Evolutionary conservation across 2,797 vertebrate genomes (phyloP), one percentile per base, ranked within the genome.

Genomic region (Rhyacichthys aspro): DNA sequence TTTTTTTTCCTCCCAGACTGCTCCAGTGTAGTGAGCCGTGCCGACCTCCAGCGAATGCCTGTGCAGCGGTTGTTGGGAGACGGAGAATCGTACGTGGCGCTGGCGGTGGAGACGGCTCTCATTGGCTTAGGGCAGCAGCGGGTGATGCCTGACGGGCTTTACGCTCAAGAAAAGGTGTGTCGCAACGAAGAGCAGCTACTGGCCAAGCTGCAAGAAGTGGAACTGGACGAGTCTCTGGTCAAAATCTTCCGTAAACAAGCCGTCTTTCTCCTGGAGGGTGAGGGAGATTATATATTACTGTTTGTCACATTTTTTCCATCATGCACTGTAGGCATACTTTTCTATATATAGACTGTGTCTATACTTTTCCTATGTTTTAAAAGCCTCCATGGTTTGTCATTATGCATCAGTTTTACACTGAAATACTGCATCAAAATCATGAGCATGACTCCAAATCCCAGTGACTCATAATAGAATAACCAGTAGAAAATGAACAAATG

Each of bases 211-310:
- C 96, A 97, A 84, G 97, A 99, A 93, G 93, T 98, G 86, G 95
- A 97, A 79, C 90, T 98, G 90, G 96, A 97, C 73, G 96, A 98
- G 86, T 93, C 93, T 66, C 89, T 99, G 86, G 94, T 99, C 92
- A 98, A 97, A 90, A 98, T 98, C 92, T 98, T 99, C 91, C 95
- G 95, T 86, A 98, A 98, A 87, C 96, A 99, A 94, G 96, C 96
- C 65, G 95, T 97, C 92, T 96, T 98, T 94, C 93, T 99, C 58
- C 90, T 99, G 83, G 96, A 99, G 94, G 96, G 97, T 98, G 88
- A 90, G 91, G 38, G 10, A 10, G 8, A 63, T 61, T 36, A 12
- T 48, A 49, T 63, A 62, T 38, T 50, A 58, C 14, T 28, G 14
- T 41, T n/a, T 47, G 11, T 64, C 49, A 50, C 37, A 14, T 9